Evolutionary conservation across 2,113 vertebrate species (phyloP).

Genomic region (Leuciscus idus): DNA sequence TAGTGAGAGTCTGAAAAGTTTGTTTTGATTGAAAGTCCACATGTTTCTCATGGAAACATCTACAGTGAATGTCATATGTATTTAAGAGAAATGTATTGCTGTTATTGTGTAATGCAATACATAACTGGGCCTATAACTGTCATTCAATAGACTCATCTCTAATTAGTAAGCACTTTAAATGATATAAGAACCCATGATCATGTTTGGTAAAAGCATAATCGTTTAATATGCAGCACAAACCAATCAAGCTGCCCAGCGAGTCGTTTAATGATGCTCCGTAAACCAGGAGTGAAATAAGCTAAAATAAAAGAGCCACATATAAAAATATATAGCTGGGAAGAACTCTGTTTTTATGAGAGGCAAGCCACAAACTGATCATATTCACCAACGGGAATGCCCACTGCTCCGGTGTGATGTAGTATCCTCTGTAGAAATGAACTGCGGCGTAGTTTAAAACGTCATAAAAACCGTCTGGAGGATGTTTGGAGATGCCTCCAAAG

Average conservation of each 20-base stretch:
- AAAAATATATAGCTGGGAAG: conserved; percentile 39
- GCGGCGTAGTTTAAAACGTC: background rate
- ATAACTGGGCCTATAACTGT: background rate
- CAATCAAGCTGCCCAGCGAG: conserved; percentile 22
- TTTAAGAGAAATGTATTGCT: conserved; percentile 1
- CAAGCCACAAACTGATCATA: background rate
- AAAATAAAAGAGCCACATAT: conserved; percentile 29
- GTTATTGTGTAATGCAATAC: background rate
- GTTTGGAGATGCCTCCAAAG: conserved; percentile 19
- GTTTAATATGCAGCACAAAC: background rate
- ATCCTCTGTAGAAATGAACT: background rate
- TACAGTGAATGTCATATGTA: background rate
- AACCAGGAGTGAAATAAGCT: conserved; percentile 25
- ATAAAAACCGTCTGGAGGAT: conserved; percentile 15
- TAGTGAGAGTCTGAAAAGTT: background rate
- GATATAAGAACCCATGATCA: conserved; percentile 3
- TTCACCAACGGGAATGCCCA: background rate
- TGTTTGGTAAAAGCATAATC: conserved; percentile 20
- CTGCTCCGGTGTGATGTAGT: background rate
- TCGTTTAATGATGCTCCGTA: conserved; percentile 36
- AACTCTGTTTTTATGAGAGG: conserved; percentile 37
- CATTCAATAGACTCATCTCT: background rate
- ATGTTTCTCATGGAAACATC: background rate
- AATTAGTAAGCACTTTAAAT: conserved; percentile 16
- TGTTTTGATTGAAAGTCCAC: background rate